These are phyloP conservation scores for Drosophila seclusa DNA, from an alignment of 2,888 invertebrate genomes.

Conservation along the genomic window DNA sequence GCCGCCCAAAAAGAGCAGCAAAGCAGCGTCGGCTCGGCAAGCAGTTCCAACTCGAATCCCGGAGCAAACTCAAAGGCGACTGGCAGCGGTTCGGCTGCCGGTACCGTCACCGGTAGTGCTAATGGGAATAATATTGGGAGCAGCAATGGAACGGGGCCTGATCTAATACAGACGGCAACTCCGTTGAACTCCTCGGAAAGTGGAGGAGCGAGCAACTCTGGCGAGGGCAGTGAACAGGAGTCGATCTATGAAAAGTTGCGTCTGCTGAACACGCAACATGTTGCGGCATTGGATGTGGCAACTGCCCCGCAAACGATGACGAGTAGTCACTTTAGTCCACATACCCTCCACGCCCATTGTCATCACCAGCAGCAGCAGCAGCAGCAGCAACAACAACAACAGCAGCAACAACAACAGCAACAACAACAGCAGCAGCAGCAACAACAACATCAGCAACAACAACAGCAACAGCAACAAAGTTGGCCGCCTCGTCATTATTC, in stretches of 20 bases:
- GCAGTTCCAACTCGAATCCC: conserved; percentile 14
- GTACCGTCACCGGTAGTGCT: conserved; percentile 35
- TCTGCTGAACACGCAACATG: conserved; percentile 76
- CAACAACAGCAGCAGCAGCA: conserved; percentile 55
- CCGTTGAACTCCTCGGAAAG: conserved; percentile 82
- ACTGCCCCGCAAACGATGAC: conserved; percentile 28
- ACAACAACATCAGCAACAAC: conserved; percentile 19
- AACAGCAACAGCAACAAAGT: conserved; percentile 63
- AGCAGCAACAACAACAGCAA: conserved; percentile 43
- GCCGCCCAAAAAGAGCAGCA: conserved; percentile 94
- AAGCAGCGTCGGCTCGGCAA: conserved; percentile 37
- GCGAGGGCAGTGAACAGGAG: conserved; percentile 71
- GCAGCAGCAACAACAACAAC: conserved; percentile 1
- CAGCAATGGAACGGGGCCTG: conserved; percentile 16
- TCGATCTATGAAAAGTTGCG: conserved; percentile 83
- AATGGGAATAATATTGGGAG: conserved; percentile 17
- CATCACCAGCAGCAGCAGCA: conserved; percentile 50
- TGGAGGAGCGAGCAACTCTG: conserved; percentile 72
- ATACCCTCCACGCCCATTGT: conserved; percentile 41
- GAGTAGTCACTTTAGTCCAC: conserved; percentile 55
- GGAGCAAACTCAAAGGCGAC: background rate
- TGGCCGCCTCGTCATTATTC: conserved; percentile 82
- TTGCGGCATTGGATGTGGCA: conserved; percentile 37
- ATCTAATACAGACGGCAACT: conserved; percentile 75
- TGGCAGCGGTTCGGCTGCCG: conserved; percentile 25